phyloP scores from a whole-genome alignment of 2,888 invertebrate genomes.

The Acrobeloides nanus region DNA sequence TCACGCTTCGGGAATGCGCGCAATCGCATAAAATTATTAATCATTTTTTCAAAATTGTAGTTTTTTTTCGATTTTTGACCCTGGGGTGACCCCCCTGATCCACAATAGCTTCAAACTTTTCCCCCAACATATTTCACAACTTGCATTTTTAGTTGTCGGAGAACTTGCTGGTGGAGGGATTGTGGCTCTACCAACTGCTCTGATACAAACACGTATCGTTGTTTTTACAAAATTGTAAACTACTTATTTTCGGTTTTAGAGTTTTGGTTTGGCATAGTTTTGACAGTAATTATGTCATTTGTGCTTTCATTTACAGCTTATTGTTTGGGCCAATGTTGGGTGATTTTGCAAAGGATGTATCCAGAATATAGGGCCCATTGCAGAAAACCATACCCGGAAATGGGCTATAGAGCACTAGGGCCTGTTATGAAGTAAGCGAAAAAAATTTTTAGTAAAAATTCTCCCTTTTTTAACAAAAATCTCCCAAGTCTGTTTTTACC shows the following conservation, averaged over 20 bases:
- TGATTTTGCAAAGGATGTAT: slow-evolving; percentile 40
- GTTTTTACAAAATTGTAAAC: slow-evolving; percentile 1
- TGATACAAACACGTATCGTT: slow-evolving; percentile 42
- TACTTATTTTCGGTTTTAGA: slow-evolving; percentile 17
- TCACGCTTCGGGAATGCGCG: too few relatives aligned
- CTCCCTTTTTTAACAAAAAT: too few relatives aligned
- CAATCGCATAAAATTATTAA: too few relatives aligned
- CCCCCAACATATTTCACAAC: too few relatives aligned
- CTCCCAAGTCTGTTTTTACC: too few relatives aligned
- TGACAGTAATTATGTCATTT: slow-evolving; percentile 31
- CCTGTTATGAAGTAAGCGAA: slow-evolving; percentile 21
- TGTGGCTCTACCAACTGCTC: slow-evolving; percentile 44
- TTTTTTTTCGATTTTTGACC: too few relatives aligned
- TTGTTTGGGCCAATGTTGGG: slow-evolving; percentile 44
- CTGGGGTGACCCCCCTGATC: too few relatives aligned
- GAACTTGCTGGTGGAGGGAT: slow-evolving; percentile 49
- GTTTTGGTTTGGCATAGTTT: slow-evolving; percentile 35
- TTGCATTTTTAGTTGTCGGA: slow-evolving; percentile 43
- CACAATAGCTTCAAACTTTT: too few relatives aligned
- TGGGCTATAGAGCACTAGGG: slow-evolving; percentile 45
- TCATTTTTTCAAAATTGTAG: too few relatives aligned
- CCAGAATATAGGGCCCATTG: slow-evolving; percentile 44
- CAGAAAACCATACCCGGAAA: slow-evolving; percentile 45
- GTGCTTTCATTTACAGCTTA: slow-evolving; percentile 44
- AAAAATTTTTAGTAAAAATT: neutral